Conservation (phyloP, 2,888 invertebrate genomes). For the Rhogogaster chlorosoma region DNA sequence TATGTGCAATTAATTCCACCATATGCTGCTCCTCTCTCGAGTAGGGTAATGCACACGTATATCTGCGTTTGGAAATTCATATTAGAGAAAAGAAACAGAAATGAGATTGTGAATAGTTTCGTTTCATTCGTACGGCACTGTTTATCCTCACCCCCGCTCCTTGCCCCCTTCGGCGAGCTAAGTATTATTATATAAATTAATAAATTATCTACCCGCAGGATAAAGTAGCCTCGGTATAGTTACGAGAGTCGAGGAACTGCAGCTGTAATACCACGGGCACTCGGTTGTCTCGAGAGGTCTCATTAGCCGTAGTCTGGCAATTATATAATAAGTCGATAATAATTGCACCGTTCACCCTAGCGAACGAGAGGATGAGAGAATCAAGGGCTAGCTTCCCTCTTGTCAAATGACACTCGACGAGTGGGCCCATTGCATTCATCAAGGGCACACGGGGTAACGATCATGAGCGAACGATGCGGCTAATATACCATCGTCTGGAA, state of each 20-base stretch:
- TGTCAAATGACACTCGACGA: constrained; percentile 57
- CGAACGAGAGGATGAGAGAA: constrained; percentile 57
- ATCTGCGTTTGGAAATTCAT: background rate
- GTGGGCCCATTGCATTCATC: constrained; percentile 38
- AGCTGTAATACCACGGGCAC: background rate
- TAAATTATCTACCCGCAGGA: constrained; percentile 3
- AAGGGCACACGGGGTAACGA: constrained; percentile 8
- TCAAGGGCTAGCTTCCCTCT: constrained; percentile 74
- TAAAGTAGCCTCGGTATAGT: background rate
- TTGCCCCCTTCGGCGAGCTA: no score
- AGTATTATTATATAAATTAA: constrained; percentile 23
- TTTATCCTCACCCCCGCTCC: background rate
- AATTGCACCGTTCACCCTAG: constrained; percentile 71
- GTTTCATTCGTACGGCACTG: background rate
- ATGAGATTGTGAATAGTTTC: background rate
- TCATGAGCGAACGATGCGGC: background rate
- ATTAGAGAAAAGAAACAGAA: background rate
- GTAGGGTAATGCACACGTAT: background rate
- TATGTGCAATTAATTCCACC: constrained; percentile 32
- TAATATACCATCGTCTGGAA: background rate
- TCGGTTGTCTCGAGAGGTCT: constrained; percentile 75
- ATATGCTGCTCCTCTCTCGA: constrained; percentile 11
- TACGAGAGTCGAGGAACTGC: constrained; percentile 9
- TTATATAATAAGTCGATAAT: constrained; percentile 77
- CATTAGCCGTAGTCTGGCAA: constrained; percentile 73